Percentiles rank a stretch among this genome's conserved stretches.
phyloP scores from a whole-genome alignment of 1,140 invertebrate genomes.

The Portunus trituberculatus region DNA sequence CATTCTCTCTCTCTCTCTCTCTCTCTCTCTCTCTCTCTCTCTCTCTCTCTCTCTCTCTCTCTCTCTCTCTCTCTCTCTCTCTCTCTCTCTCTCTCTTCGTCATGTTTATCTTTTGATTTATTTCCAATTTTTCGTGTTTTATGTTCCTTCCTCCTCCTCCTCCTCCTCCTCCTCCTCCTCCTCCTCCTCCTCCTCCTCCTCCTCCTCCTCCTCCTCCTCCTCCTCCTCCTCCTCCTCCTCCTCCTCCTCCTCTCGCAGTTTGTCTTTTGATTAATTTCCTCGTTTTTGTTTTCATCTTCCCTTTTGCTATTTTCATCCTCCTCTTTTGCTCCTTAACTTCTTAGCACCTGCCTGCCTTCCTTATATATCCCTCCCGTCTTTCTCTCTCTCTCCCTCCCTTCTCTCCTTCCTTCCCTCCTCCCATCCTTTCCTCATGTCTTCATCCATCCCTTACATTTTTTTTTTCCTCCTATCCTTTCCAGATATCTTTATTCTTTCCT shows the following conservation, averaged over 20 bases:
- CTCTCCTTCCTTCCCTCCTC: background rate
- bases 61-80: constrained; percentile 25
- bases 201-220: background rate
- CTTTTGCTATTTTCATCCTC: no score
- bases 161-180: background rate
- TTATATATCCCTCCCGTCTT: background rate
- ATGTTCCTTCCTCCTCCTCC: background rate
- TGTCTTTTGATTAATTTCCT: background rate
- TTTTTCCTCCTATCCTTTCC: no score
- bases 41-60: constrained; percentile 25
- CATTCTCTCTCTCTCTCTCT: constrained; percentile 57
- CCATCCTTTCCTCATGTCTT: background rate
- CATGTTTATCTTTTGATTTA: no score
- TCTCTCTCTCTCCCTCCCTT: background rate
- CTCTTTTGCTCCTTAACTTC: no score
- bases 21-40: background rate
- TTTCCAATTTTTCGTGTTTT: background rate
- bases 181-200: background rate
- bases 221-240: background rate
- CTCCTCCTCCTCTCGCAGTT: background rate
- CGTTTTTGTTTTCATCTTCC: background rate
- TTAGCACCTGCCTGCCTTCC: no score
- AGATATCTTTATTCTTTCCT: no score
- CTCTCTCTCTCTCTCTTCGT: background rate
- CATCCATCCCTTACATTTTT: no score